These are phyloP conservation scores for Pagrus major DNA, from an alignment of 2,113 vertebrate species.

Conservation along the genomic window DNA sequence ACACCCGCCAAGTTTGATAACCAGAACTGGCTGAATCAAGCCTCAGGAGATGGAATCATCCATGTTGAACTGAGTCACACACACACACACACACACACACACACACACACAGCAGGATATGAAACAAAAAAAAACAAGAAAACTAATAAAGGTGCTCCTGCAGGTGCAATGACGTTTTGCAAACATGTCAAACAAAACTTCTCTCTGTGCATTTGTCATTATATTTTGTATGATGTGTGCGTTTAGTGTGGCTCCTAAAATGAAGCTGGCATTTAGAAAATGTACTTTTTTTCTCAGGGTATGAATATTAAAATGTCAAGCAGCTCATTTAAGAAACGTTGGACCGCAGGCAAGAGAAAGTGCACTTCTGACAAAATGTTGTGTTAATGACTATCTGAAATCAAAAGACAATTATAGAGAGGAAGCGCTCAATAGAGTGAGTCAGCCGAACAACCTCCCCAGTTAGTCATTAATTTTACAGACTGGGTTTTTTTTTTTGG, in stretches of 20 bases:
- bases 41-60: neutral
- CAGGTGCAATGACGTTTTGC: too few species aligned
- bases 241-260: neutral
- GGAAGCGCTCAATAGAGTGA: neutral
- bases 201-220: neutral
- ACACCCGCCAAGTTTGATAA: neutral
- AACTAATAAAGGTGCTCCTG: too few species aligned
- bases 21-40: neutral
- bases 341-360: neutral
- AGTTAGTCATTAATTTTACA: neutral
- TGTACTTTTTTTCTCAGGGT: neutral
- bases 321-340: neutral
- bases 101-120: neutral
- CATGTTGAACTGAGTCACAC: neutral
- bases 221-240: neutral
- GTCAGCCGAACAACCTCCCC: neutral
- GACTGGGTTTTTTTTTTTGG: neutral
- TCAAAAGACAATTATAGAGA: conserved; percentile 1
- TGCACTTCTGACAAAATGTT: neutral
- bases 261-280: neutral
- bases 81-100: neutral
- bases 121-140: too few species aligned
- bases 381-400: conserved; percentile 17
- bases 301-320: neutral
- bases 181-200: neutral